Percentiles rank a stretch among this genome's conserved stretches.
These are phyloP conservation scores for Probaryconus sp. DNA, from an alignment of 1,140 invertebrate species.

Conservation along the genomic window DNA sequence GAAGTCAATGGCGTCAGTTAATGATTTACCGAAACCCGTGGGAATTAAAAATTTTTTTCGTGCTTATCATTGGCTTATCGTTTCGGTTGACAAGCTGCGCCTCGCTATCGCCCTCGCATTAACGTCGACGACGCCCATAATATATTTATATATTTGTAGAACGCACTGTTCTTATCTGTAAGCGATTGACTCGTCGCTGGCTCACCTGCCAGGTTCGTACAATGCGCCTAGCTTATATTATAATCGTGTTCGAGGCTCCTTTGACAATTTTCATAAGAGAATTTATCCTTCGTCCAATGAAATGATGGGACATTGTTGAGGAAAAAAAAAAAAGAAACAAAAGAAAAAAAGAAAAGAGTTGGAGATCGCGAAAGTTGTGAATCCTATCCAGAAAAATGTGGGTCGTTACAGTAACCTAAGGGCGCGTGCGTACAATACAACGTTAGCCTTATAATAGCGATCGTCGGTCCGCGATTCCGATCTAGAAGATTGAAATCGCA, in stretches of 20 bases:
- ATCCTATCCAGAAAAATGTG: slow-evolving; percentile 40
- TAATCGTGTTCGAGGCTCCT: too few relatives aligned
- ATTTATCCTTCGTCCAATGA: too few relatives aligned
- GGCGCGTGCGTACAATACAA: slow-evolving; percentile 49
- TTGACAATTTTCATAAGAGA: too few relatives aligned
- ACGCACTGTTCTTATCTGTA: slow-evolving; percentile 50
- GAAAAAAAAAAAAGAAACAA: too few relatives aligned
- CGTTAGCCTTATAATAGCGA: slow-evolving; percentile 49
- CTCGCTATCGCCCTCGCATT: slow-evolving; percentile 60
- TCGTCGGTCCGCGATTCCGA: slow-evolving; percentile 52
- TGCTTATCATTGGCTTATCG: slow-evolving; percentile 67
- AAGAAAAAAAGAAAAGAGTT: too few relatives aligned
- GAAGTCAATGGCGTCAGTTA: too few relatives aligned
- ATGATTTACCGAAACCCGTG: too few relatives aligned
- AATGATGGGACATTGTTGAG: too few relatives aligned
- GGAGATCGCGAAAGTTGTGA: slow-evolving; percentile 55
- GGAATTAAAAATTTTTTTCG: slow-evolving; percentile 23
- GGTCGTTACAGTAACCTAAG: slow-evolving; percentile 52
- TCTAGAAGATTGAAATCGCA: slow-evolving; percentile 50
- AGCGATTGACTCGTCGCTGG: slow-evolving; percentile 32
- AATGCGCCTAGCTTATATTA: too few relatives aligned
- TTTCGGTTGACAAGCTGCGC: slow-evolving; percentile 60
- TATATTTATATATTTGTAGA: slow-evolving; percentile 67
- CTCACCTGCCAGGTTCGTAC: slow-evolving; percentile 61
- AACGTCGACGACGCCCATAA: slow-evolving; percentile 59